Conservation (phyloP, 1,140 invertebrate species). For the Anoplolepis gracilipes region DNA sequence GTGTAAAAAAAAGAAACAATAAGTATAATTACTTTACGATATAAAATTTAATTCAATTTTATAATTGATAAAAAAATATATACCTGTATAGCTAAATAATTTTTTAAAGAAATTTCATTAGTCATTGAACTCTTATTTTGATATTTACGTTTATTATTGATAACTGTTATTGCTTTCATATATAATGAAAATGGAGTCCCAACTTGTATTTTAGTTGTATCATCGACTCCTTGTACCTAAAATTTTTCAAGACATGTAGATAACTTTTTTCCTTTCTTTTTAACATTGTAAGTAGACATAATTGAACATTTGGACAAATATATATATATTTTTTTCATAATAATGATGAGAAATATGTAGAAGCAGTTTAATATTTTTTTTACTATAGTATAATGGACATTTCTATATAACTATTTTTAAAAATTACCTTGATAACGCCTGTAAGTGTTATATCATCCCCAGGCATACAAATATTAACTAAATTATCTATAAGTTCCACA, state of each 20-base stretch:
- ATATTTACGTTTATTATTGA: slow-evolving; percentile 88
- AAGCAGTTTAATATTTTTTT: slow-evolving; percentile 59
- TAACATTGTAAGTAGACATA: slow-evolving; percentile 22
- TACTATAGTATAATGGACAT: not conserved
- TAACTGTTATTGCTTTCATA: slow-evolving; percentile 91
- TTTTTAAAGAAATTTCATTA: slow-evolving; percentile 89
- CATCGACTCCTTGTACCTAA: slow-evolving; percentile 84
- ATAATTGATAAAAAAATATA: slow-evolving; percentile 34
- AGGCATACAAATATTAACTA: slow-evolving; percentile 94
- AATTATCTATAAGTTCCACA: slow-evolving; percentile 94
- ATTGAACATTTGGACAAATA: not conserved
- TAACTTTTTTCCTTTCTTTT: not conserved
- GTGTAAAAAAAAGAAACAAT: slow-evolving; percentile 64
- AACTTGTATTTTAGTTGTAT: slow-evolving; percentile 85
- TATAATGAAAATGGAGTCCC: slow-evolving; percentile 90
- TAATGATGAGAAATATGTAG: not conserved
- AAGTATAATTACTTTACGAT: slow-evolving; percentile 73
- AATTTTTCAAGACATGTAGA: slow-evolving; percentile 40
- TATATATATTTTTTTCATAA: not conserved
- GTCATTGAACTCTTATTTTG: slow-evolving; percentile 83
- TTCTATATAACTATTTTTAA: slow-evolving; percentile 15
- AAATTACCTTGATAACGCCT: slow-evolving; percentile 91
- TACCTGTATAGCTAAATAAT: slow-evolving; percentile 91
- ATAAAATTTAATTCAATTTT: slow-evolving; percentile 70
- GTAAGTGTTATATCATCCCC: slow-evolving; percentile 95